phyloP scores from a whole-genome alignment of 2,888 invertebrate genomes.

The Dermolepida albohirtum region DNA sequence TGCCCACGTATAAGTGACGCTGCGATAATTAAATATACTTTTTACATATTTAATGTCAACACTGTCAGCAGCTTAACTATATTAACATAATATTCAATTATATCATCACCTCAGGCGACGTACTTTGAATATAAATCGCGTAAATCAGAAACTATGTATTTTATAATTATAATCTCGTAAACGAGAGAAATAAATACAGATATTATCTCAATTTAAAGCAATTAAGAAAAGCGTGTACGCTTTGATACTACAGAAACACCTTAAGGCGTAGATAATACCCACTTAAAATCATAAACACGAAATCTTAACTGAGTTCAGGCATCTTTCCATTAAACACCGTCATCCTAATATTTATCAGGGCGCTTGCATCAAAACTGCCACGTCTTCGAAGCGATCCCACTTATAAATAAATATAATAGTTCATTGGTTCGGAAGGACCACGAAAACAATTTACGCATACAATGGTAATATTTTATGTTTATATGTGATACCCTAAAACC shows the following conservation, averaged over 20 bases:
- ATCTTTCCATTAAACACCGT: conserved; percentile 22
- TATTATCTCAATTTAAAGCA: conserved; percentile 24
- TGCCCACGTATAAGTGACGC: too few relatives aligned
- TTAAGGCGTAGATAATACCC: conserved; percentile 12
- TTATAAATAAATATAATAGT: conserved; percentile 35
- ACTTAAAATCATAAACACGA: conserved; percentile 12
- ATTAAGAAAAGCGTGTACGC: conserved; percentile 7
- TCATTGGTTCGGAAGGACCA: conserved; percentile 35
- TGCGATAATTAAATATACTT: too few relatives aligned
- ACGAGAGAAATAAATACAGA: conserved; percentile 11
- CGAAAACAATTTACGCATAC: conserved; percentile 37
- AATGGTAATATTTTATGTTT: conserved; percentile 39
- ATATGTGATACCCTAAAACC: conserved; percentile 44
- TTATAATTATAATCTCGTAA: conserved; percentile 10
- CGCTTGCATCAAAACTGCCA: conserved; percentile 26
- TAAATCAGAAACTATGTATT: background rate
- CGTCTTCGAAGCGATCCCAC: conserved; percentile 26
- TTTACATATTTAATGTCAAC: too few relatives aligned
- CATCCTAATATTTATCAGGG: conserved; percentile 24
- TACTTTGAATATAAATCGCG: too few relatives aligned
- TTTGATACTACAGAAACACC: background rate
- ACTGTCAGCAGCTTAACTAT: too few relatives aligned
- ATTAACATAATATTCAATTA: too few relatives aligned
- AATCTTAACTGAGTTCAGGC: conserved; percentile 15
- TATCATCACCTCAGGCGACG: too few relatives aligned